Conservation (phyloP, 1,140 invertebrate genomes). For the Lutraria rhynchaena region DNA sequence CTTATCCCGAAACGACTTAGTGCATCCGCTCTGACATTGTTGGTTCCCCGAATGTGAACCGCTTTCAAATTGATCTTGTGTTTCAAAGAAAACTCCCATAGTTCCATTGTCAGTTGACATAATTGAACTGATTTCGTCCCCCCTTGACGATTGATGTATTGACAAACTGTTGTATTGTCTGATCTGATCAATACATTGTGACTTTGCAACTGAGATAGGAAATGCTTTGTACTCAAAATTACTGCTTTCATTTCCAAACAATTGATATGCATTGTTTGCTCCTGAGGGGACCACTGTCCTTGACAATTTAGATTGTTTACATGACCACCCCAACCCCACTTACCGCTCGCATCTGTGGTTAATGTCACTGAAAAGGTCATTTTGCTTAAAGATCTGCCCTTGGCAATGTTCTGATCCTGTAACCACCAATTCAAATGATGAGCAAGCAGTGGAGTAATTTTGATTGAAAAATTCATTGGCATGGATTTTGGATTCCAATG, state of each 20-base stretch:
- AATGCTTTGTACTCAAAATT: slow-evolving; percentile 30
- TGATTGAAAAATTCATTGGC: background rate
- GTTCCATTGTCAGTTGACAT: background rate
- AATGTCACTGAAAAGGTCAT: background rate
- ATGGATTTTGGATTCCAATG: slow-evolving; percentile 42
- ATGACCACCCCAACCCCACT: slow-evolving; percentile 27
- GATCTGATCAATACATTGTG: slow-evolving; percentile 47
- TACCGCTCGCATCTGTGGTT: slow-evolving; percentile 38
- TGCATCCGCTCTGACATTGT: slow-evolving; percentile 23
- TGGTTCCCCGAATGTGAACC: background rate
- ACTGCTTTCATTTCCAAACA: slow-evolving; percentile 58
- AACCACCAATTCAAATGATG: slow-evolving; percentile 33
- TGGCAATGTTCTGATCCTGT: slow-evolving; percentile 19
- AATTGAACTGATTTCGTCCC: background rate
- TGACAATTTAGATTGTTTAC: slow-evolving; percentile 29
- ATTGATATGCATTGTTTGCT: slow-evolving; percentile 48
- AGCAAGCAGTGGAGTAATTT: background rate
- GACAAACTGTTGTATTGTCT: slow-evolving; percentile 28
- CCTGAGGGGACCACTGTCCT: slow-evolving; percentile 22
- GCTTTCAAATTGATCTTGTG: background rate
- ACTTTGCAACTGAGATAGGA: slow-evolving; percentile 28
- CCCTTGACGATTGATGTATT: slow-evolving; percentile 4
- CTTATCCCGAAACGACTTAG: slow-evolving; percentile 14
- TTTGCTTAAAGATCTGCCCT: slow-evolving; percentile 1
- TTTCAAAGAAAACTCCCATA: background rate